Evolutionary conservation across 2,888 invertebrate species (phyloP).

Genomic region (Acholoe squamosa): DNA sequence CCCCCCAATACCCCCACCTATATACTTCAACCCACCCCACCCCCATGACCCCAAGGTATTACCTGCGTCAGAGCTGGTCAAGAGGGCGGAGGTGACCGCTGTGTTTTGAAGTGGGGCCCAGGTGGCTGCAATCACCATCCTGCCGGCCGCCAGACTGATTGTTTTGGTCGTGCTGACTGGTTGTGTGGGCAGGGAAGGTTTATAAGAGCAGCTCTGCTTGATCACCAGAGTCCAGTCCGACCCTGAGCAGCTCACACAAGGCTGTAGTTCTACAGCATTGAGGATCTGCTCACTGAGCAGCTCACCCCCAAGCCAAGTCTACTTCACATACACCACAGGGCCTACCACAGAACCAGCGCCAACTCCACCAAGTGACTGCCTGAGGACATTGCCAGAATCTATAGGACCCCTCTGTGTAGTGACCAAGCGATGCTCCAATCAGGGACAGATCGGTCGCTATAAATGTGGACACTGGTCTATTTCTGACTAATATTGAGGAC

Average conservation of each 20-base stretch:
- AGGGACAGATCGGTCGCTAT: no score
- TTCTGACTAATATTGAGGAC: no score
- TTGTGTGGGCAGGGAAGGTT: neutral
- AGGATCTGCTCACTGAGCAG: neutral
- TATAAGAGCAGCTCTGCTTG: neutral
- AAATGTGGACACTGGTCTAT: no score
- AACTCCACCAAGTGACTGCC: neutral
- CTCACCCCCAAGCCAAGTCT: neutral
- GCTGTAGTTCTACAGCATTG: neutral
- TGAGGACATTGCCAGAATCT: slow-evolving; percentile 2
- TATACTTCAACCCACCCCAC: neutral
- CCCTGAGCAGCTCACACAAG: slow-evolving; percentile 3
- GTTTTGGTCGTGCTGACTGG: slow-evolving; percentile 7
- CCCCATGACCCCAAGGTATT: neutral
- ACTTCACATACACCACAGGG: neutral
- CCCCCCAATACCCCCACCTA: neutral
- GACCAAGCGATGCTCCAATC: neutral
- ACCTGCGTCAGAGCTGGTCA: slow-evolving; percentile 17
- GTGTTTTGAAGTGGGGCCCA: neutral
- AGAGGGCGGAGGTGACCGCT: neutral
- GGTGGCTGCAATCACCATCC: slow-evolving; percentile 29
- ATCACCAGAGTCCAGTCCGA: slow-evolving; percentile 7
- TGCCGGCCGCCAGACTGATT: neutral
- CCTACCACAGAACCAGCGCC: neutral
- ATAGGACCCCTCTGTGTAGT: neutral